Conservation (phyloP, 2,888 invertebrate genomes). For the Lasiommata megera region DNA sequence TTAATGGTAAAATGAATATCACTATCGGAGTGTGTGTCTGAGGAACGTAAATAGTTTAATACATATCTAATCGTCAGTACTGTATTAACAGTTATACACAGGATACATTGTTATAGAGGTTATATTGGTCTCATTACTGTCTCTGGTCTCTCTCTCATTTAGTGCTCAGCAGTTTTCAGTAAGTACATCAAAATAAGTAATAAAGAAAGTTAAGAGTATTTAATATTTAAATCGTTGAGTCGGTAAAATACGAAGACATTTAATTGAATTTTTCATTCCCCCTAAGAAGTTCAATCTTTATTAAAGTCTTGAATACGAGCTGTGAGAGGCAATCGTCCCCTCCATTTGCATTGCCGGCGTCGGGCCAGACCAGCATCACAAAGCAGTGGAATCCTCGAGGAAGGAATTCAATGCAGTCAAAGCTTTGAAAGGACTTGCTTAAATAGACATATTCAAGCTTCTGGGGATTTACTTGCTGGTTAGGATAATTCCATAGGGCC, state of each 20-base stretch:
- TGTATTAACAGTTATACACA: no score
- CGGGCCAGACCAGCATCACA: conserved; percentile 20
- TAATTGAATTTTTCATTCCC: conserved; percentile 30
- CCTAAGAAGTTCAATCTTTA: conserved; percentile 28
- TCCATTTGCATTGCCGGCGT: conserved; percentile 30
- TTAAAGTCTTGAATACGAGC: conserved; percentile 29
- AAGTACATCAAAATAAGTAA: neutral
- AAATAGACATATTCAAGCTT: conserved; percentile 17
- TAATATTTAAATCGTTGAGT: conserved; percentile 10
- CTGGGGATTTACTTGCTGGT: conserved; percentile 17
- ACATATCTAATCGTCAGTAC: no score
- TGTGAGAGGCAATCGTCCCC: conserved; percentile 30
- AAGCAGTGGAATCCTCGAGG: conserved; percentile 27
- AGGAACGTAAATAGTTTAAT: no score
- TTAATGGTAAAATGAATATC: no score
- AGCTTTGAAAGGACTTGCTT: conserved; percentile 24
- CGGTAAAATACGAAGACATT: conserved; percentile 24
- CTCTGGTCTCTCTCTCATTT: no score
- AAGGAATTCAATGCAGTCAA: conserved; percentile 30
- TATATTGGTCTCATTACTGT: no score
- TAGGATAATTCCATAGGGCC: conserved; percentile 13
- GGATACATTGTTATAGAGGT: no score
- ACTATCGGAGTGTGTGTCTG: no score
- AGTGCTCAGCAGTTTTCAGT: no score
- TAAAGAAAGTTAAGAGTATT: neutral